These are phyloP conservation scores for Bradypus variegatus DNA, from an alignment of 2,797 vertebrate genomes.

Conservation along the genomic window DNA sequence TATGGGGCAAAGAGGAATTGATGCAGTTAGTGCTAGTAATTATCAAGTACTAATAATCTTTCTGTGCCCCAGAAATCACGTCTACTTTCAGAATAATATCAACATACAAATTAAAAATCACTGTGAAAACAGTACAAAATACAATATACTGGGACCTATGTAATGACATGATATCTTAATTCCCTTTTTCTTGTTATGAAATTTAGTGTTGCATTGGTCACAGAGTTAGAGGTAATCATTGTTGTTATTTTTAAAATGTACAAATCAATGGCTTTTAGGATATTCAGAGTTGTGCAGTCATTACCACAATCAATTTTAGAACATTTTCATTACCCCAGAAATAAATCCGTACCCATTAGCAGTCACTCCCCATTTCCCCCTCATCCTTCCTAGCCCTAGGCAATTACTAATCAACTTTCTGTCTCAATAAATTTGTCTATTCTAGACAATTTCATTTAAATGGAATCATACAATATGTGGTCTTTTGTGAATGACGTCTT, in stretches of 20 bases:
- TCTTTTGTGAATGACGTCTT: not conserved
- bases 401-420: slow-evolving; percentile 15
- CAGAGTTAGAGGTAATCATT: not conserved
- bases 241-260: not conserved
- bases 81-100: not conserved
- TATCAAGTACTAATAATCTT: not conserved
- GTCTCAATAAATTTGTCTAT: not conserved
- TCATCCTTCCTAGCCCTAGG: not conserved
- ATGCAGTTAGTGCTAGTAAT: not conserved
- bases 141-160: not conserved
- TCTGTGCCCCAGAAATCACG: not conserved
- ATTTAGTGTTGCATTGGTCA: not conserved
- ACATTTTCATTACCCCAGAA: slow-evolving; percentile 29
- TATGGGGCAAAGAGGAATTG: not conserved
- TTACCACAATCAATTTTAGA: not conserved
- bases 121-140: not conserved
- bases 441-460: slow-evolving; percentile 9
- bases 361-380: not conserved
- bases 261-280: not conserved
- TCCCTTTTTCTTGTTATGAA: not conserved
- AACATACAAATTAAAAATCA: not conserved
- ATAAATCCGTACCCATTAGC: slow-evolving; percentile 17
- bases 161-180: not conserved
- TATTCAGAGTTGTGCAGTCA: not conserved
- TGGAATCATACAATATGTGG: not conserved